Percentiles rank a stretch among this genome's conserved stretches.
These are phyloP conservation scores for Lutraria lutraria DNA, from an alignment of 2,888 invertebrate species.

Conservation along the genomic window DNA sequence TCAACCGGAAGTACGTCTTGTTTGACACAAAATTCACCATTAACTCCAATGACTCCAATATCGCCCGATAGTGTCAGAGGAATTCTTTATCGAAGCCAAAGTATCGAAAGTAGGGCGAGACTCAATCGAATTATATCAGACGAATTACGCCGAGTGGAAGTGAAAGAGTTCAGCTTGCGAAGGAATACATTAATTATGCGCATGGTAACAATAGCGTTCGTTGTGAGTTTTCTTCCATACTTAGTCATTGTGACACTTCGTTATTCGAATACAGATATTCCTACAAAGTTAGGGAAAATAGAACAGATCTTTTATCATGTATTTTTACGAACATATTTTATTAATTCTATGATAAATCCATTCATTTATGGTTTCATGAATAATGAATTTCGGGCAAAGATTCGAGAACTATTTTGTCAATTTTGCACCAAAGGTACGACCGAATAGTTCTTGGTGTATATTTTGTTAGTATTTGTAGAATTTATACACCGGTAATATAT, in stretches of 20 bases:
- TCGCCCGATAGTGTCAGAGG: slow-evolving; percentile 60
- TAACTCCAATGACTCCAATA: slow-evolving; percentile 50
- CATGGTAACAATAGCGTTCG: slow-evolving; percentile 69
- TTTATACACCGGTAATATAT: too few species aligned
- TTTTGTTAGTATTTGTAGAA: not conserved
- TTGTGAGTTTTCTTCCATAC: slow-evolving; percentile 68
- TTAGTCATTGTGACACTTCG: slow-evolving; percentile 65
- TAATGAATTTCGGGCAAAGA: slow-evolving; percentile 62
- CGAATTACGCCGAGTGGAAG: slow-evolving; percentile 55
- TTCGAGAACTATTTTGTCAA: slow-evolving; percentile 63
- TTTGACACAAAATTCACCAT: slow-evolving; percentile 43
- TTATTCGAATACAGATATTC: slow-evolving; percentile 59
- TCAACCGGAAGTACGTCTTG: slow-evolving; percentile 41
- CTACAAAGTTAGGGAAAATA: slow-evolving; percentile 51
- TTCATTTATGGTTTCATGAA: slow-evolving; percentile 72
- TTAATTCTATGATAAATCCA: slow-evolving; percentile 70
- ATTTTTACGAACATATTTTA: slow-evolving; percentile 64
- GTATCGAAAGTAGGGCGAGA: slow-evolving; percentile 64
- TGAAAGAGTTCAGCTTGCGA: slow-evolving; percentile 64
- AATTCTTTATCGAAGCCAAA: slow-evolving; percentile 62
- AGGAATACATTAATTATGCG: slow-evolving; percentile 68
- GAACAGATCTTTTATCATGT: slow-evolving; percentile 65
- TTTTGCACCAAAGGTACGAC: slow-evolving; percentile 47
- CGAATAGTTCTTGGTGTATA: not conserved
- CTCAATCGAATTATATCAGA: slow-evolving; percentile 64